Evolutionary conservation across 2,888 invertebrate species (phyloP).

Genomic region (Phrixothrix hirtus): DNA sequence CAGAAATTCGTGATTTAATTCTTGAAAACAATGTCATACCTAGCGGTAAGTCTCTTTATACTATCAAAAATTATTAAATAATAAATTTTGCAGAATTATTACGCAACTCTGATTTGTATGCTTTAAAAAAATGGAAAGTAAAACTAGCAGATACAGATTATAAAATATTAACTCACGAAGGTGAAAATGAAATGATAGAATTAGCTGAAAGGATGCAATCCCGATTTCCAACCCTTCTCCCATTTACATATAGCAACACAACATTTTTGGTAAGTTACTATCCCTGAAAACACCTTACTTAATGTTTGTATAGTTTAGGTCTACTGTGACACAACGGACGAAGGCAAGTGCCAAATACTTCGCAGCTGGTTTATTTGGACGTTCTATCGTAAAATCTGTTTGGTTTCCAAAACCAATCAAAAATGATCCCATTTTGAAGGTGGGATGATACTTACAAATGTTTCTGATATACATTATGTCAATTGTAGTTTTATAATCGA

Average conservation of each 20-base stretch:
- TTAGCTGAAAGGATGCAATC: conserved; percentile 75
- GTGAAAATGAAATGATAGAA: conserved; percentile 73
- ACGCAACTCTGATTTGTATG: conserved; percentile 17
- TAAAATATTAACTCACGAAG: conserved; percentile 71
- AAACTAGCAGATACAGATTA: conserved; percentile 9
- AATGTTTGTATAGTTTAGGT: conserved; percentile 66
- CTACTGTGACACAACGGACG: conserved; percentile 76
- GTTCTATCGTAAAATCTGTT: conserved; percentile 63
- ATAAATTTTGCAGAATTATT: conserved; percentile 5
- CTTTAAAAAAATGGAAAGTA: conserved; percentile 39
- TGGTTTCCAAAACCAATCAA: conserved; percentile 67
- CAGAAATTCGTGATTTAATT: conserved; percentile 60
- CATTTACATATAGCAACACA: conserved; percentile 59
- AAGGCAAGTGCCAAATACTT: conserved; percentile 76
- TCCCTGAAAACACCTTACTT: too few relatives aligned
- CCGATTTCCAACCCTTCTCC: conserved; percentile 69
- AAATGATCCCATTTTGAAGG: conserved; percentile 53
- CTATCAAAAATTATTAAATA: not conserved
- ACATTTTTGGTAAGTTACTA: conserved; percentile 14
- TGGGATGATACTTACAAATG: too few relatives aligned
- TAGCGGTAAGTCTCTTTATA: conserved; percentile 7
- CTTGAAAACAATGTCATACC: conserved; percentile 57
- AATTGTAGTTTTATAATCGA: not conserved
- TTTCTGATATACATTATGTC: too few relatives aligned
- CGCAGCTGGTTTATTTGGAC: conserved; percentile 74